These are phyloP conservation scores for Pegoplata infirma DNA, from an alignment of 2,888 invertebrate genomes.

Conservation along the genomic window DNA sequence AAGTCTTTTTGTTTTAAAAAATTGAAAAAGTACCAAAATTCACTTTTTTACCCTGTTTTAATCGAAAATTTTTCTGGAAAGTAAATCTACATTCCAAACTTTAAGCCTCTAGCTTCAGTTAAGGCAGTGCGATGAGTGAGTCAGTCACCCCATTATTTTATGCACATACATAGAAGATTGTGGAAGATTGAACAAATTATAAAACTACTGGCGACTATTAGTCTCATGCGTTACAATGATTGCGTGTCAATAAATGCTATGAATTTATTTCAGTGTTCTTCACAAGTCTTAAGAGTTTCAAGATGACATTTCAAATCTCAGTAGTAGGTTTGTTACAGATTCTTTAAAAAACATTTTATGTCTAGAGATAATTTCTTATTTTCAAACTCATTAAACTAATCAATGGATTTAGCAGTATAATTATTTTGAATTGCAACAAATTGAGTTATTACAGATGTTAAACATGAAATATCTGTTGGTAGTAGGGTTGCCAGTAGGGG, in stretches of 20 bases:
- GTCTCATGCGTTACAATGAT: constrained; percentile 28
- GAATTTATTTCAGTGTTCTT: constrained; percentile 38
- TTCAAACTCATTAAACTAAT: constrained; percentile 8
- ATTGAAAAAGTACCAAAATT: no score
- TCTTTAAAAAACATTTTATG: constrained; percentile 18
- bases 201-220: constrained; percentile 34
- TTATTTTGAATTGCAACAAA: constrained; percentile 40
- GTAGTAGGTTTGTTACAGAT: neutral
- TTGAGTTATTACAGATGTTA: constrained; percentile 48
- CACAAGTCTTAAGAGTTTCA: constrained; percentile 40
- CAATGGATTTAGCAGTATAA: constrained; percentile 36
- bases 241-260: constrained; percentile 50
- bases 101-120: no score
- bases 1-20: no score
- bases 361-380: neutral
- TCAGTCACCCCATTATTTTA: no score
- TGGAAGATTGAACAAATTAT: neutral
- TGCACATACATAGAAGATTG: no score
- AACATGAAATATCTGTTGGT: constrained; percentile 29
- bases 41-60: no score
- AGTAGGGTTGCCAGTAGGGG: no score
- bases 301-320: constrained; percentile 56
- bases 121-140: no score
- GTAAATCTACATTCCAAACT: no score
- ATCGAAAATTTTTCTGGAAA: no score